Conservation (phyloP, 2,888 invertebrate species). For the Oasisia sp. region DNA sequence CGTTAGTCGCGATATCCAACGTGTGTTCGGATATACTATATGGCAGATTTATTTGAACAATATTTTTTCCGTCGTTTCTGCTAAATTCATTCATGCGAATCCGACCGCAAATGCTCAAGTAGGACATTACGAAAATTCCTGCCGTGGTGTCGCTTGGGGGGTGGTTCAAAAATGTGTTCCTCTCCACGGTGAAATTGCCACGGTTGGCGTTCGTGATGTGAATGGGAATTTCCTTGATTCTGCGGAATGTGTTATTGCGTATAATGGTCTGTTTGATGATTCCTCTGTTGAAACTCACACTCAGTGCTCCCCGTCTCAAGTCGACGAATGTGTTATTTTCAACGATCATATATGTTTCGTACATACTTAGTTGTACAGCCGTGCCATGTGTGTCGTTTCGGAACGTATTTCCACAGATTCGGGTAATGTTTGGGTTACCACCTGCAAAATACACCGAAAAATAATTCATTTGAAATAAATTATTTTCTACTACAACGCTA, state of each 20-base stretch:
- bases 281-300: background rate
- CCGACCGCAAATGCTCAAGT: background rate
- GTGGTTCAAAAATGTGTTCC: slow-evolving; percentile 27
- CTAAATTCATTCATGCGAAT: slow-evolving; percentile 24
- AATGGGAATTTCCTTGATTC: slow-evolving; percentile 23
- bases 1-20: slow-evolving; percentile 26
- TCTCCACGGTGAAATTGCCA: slow-evolving; percentile 22
- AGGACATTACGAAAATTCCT: slow-evolving; percentile 1
- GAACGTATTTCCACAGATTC: background rate
- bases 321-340: slow-evolving; percentile 13
- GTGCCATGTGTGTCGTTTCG: background rate
- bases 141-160: background rate
- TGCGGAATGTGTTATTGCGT: slow-evolving; percentile 24
- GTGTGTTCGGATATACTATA: no score
- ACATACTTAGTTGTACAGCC: background rate
- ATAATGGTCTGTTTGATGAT: background rate
- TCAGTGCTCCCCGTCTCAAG: background rate
- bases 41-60: slow-evolving; percentile 13
- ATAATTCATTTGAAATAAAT: background rate
- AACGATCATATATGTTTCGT: background rate
- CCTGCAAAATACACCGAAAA: background rate
- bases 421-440: background rate
- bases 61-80: slow-evolving; percentile 23
- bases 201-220: slow-evolving; percentile 21
- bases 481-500: background rate